Conservation (phyloP, 2,113 vertebrate species). For the Strix uralensis region DNA sequence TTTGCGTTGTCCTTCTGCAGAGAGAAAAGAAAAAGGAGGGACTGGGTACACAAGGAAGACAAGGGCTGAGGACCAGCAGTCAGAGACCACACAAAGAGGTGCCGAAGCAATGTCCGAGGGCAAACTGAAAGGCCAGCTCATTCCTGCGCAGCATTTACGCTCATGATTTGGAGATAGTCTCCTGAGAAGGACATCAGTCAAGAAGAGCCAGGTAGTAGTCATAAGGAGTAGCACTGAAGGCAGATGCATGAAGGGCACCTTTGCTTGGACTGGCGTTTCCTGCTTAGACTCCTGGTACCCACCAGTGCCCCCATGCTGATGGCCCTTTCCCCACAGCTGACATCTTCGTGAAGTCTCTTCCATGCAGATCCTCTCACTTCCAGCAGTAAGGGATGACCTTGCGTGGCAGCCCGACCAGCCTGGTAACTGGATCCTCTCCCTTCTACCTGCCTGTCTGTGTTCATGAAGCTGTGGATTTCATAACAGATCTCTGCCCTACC, state of each 20-base stretch:
- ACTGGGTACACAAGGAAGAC: neutral
- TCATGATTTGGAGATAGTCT: neutral
- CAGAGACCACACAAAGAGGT: neutral
- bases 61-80: neutral
- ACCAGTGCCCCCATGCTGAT: accelerated
- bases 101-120: accelerated
- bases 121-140: neutral
- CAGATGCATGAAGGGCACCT: neutral
- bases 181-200: neutral
- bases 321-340: neutral
- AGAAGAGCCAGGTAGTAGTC: neutral
- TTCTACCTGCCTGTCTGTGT: neutral
- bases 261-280: neutral
- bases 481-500: neutral
- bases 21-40: neutral
- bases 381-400: neutral
- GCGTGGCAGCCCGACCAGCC: accelerated
- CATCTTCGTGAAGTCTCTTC: neutral
- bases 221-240: neutral
- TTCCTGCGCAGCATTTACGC: accelerated
- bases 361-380: neutral
- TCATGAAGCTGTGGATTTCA: neutral
- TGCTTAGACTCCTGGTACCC: neutral
- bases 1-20: neutral
- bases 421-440: neutral